Evolutionary conservation across 2,888 invertebrate genomes (phyloP).

Genomic region (Orgyia antiqua): DNA sequence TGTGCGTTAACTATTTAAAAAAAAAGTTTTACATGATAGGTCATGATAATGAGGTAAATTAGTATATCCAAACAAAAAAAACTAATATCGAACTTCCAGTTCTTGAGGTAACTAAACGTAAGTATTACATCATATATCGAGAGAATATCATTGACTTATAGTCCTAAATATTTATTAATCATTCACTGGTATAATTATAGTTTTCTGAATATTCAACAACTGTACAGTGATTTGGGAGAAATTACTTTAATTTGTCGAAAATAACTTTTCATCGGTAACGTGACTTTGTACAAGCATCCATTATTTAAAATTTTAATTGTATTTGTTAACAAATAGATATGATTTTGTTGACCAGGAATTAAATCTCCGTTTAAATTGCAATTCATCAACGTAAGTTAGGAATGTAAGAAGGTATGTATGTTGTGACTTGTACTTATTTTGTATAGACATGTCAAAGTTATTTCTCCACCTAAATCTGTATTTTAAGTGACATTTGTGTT

Average conservation of each 20-base stretch:
- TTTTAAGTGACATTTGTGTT: conserved; percentile 37
- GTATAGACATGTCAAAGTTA: background rate
- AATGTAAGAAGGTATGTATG: no score
- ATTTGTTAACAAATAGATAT: no score
- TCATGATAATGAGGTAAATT: conserved; percentile 71
- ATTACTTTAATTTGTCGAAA: conserved; percentile 16
- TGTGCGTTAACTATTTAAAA: conserved; percentile 33
- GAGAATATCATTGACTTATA: conserved; percentile 63
- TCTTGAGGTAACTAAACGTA: conserved; percentile 74
- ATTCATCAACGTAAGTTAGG: no score
- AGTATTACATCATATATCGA: conserved; percentile 56
- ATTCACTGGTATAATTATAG: conserved; percentile 68
- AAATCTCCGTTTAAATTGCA: no score
- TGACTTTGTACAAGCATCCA: no score
- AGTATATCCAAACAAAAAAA: conserved; percentile 47
- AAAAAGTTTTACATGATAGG: conserved; percentile 54
- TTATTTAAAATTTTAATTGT: no score
- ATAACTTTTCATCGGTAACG: no score
- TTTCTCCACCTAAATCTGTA: conserved; percentile 19
- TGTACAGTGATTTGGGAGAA: conserved; percentile 35
- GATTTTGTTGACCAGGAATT: no score
- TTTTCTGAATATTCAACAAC: conserved; percentile 51
- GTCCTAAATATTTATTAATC: conserved; percentile 54
- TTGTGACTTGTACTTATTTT: no score
- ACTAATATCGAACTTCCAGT: conserved; percentile 69